Conservation (phyloP, 2,113 vertebrate species). For the Brachyistius frenatus region DNA sequence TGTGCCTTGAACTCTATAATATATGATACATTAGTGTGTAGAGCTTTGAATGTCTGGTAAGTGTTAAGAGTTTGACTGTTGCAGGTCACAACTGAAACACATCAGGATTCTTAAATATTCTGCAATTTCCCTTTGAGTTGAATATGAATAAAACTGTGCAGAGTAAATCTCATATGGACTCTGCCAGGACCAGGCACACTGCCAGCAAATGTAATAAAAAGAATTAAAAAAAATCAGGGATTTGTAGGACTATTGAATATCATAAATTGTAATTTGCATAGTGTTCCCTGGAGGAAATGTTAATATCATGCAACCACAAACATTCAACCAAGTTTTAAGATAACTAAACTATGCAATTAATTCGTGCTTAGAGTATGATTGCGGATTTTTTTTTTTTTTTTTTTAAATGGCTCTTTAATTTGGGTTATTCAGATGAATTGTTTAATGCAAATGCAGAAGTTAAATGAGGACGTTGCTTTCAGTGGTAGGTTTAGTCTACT, state of each 20-base stretch:
- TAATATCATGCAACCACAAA: slow-evolving; percentile 58
- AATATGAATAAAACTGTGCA: slow-evolving; percentile 40
- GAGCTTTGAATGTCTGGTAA: slow-evolving; percentile 21
- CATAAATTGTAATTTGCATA: slow-evolving; percentile 69
- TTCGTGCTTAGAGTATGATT: slow-evolving; percentile 41
- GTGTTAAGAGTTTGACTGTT: slow-evolving; percentile 6
- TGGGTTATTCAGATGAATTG: slow-evolving; percentile 39
- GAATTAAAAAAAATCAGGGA: slow-evolving; percentile 38
- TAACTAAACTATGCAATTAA: slow-evolving; percentile 57
- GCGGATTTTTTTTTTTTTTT: slow-evolving; percentile 19
- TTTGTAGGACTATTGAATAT: slow-evolving; percentile 59
- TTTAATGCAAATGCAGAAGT: slow-evolving; percentile 27
- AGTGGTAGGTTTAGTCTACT: slow-evolving; percentile 2
- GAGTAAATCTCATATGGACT: slow-evolving; percentile 39
- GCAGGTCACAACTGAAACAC: slow-evolving; percentile 5
- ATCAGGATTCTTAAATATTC: slow-evolving; percentile 18
- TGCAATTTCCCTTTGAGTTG: slow-evolving; percentile 49
- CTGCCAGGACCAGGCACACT: slow-evolving; percentile 35
- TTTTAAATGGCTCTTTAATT: slow-evolving; percentile 15
- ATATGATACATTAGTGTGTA: not conserved
- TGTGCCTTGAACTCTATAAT: not conserved
- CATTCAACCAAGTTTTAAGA: slow-evolving; percentile 59
- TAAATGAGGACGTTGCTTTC: slow-evolving; percentile 18
- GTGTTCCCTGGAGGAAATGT: slow-evolving; percentile 59
- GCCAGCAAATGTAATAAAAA: slow-evolving; percentile 62